Conservation (phyloP, 2,113 vertebrate genomes). For the Alosa alosa region DNA sequence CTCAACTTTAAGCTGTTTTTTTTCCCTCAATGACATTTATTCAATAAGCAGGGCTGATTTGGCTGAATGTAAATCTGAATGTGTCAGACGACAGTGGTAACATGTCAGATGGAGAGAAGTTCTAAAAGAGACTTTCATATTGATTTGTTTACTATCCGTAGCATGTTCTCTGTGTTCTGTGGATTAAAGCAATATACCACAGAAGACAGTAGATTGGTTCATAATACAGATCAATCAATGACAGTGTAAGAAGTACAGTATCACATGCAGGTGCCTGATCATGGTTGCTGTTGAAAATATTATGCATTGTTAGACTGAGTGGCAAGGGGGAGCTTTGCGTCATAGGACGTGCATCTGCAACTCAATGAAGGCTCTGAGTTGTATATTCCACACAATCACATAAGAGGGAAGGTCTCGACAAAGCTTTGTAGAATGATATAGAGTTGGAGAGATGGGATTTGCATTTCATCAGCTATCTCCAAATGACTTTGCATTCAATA, state of each 20-base stretch:
- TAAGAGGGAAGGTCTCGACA: not conserved
- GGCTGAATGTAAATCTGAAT: not conserved
- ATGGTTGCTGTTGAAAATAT: not conserved
- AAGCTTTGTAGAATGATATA: not conserved
- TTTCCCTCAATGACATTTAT: conserved; percentile 25
- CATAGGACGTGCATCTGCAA: not conserved
- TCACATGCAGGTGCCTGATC: not conserved
- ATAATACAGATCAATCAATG: not conserved
- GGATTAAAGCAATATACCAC: not conserved
- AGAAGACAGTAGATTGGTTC: not conserved
- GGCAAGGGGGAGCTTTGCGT: not conserved
- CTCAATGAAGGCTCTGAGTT: not conserved
- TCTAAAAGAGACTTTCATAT: not conserved
- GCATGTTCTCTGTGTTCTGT: not conserved
- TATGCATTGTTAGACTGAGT: not conserved
- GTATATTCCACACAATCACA: not conserved
- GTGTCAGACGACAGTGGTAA: not conserved
- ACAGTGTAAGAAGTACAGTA: not conserved
- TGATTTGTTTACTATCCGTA: not conserved
- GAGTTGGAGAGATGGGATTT: not conserved
- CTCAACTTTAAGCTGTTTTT: not conserved
- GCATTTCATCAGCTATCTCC: not conserved
- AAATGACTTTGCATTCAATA: not conserved
- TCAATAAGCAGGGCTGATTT: conserved; percentile 20
- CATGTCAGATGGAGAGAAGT: not conserved